A percentile compares a stretch with the other conserved stretches of the same genome.
These are phyloP conservation scores for Spodoptera frugiperda DNA, from an alignment of 1,140 invertebrate species.

Conservation along the genomic window DNA sequence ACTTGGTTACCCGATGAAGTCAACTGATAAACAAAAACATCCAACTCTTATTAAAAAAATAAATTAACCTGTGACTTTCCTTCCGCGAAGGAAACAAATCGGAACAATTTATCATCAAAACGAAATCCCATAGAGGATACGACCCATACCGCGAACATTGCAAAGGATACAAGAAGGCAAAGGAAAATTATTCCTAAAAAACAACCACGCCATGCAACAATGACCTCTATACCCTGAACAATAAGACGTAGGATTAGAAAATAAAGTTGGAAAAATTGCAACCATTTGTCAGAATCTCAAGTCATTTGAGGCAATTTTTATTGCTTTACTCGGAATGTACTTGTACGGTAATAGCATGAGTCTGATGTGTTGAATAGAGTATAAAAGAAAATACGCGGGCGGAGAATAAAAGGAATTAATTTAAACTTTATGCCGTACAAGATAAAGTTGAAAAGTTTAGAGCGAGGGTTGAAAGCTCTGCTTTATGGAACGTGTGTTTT, in stretches of 20 bases:
- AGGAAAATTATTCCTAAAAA: background rate
- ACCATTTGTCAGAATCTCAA: constrained; percentile 40
- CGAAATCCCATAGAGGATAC: background rate
- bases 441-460: too few relatives aligned
- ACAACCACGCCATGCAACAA: background rate
- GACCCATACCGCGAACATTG: background rate
- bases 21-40: background rate
- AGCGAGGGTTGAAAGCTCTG: too few relatives aligned
- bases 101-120: background rate
- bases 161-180: constrained; percentile 16
- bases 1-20: too few relatives aligned
- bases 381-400: background rate
- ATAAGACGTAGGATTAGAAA: background rate
- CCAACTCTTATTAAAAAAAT: background rate
- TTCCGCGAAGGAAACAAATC: background rate
- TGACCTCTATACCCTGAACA: background rate
- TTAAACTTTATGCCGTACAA: constrained; percentile 5
- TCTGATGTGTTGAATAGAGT: constrained; percentile 19
- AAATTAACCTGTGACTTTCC: too few relatives aligned
- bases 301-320: constrained; percentile 40
- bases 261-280: constrained; percentile 26
- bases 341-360: constrained; percentile 17
- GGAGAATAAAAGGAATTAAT: constrained; percentile 23
- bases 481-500: too few relatives aligned
- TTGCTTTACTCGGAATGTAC: constrained; percentile 18